Conservation (phyloP, 2,797 vertebrate genomes). For the Coccyzus lansbergi region DNA sequence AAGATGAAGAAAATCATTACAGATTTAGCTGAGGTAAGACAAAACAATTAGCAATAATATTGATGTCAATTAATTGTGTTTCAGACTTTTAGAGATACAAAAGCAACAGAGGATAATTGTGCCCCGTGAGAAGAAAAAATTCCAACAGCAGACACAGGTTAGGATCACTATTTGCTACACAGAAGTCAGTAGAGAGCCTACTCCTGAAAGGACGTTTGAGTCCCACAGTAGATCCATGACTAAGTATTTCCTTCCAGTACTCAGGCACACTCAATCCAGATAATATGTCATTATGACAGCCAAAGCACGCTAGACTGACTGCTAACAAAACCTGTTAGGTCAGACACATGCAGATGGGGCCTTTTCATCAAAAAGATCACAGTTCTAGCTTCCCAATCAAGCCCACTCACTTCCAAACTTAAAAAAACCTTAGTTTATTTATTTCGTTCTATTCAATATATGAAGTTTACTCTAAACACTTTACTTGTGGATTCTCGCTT, state of each 20-base stretch:
- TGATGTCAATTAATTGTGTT: not conserved
- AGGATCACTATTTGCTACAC: not conserved
- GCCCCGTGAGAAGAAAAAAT: not conserved
- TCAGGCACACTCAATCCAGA: not conserved
- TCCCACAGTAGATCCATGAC: not conserved
- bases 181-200: not conserved
- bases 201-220: not conserved
- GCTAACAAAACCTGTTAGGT: not conserved
- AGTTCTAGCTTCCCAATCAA: not conserved
- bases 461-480: not conserved
- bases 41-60: not conserved
- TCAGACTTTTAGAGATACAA: not conserved
- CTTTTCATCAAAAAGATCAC: not conserved
- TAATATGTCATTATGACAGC: not conserved
- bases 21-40: not conserved
- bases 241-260: not conserved
- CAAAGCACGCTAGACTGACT: not conserved
- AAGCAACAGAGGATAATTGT: not conserved
- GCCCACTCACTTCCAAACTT: not conserved
- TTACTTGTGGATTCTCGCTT: not conserved
- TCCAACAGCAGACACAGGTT: not conserved
- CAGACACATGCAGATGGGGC: accelerated
- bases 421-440: not conserved
- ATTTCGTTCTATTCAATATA: not conserved
- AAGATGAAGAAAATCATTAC: not conserved